Evolutionary conservation across 23 tunicate genomes (phyloP).

Genomic region (Phallusia fumigata): DNA sequence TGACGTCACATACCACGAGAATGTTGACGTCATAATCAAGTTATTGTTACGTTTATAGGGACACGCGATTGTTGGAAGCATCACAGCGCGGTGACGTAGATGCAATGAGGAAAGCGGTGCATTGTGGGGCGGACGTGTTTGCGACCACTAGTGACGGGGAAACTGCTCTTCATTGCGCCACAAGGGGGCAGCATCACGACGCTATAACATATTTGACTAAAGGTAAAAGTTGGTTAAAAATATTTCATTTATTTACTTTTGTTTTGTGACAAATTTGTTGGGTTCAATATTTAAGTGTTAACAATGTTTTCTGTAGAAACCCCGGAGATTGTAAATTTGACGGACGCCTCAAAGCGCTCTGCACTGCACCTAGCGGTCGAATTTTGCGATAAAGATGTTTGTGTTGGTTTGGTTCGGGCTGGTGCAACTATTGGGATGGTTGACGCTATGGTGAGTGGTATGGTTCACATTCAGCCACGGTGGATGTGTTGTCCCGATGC

Average conservation of each 20-base stretch:
- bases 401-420: slow-evolving; percentile 51
- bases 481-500: too few species aligned
- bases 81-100: slow-evolving; percentile 72
- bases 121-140: slow-evolving; percentile 53
- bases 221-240: not conserved
- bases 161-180: slow-evolving; percentile 79
- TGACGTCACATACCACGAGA: not conserved
- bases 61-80: slow-evolving; percentile 49
- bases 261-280: not conserved
- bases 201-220: not conserved
- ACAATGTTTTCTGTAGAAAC: slow-evolving; percentile 15
- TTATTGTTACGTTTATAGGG: slow-evolving; percentile 20
- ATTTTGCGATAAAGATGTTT: slow-evolving; percentile 57
- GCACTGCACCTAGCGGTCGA: slow-evolving; percentile 86
- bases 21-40: not conserved
- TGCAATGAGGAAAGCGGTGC: slow-evolving; percentile 32
- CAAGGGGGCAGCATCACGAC: not conserved
- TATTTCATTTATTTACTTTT: too few species aligned
- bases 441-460: slow-evolving; percentile 55
- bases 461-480: too few species aligned
- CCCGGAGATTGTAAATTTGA: slow-evolving; percentile 37
- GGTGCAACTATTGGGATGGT: slow-evolving; percentile 45
- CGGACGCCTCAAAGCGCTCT: slow-evolving; percentile 50
- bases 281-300: not conserved
- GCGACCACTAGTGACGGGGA: slow-evolving; percentile 56